phyloP scores from a whole-genome alignment of 2,113 vertebrate genomes.

The Pelecanoides urinatrix region DNA sequence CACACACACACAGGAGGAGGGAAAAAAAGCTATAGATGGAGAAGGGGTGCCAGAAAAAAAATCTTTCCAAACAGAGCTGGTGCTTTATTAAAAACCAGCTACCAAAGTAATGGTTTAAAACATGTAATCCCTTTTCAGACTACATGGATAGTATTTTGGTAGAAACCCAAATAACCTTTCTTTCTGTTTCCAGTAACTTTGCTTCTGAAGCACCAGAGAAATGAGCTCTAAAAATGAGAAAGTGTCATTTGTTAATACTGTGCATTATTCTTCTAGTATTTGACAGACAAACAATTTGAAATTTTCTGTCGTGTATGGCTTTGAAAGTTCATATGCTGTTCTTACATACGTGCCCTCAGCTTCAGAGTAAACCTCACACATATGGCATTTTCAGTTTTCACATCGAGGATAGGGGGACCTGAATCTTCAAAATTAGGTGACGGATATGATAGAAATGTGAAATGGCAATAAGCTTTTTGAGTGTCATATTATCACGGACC shows the following conservation, averaged over 20 bases:
- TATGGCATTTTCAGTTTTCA: not conserved
- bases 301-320: not conserved
- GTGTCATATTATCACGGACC: not conserved
- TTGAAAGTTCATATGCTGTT: not conserved
- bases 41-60: not conserved
- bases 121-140: not conserved
- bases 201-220: not conserved
- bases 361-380: not conserved
- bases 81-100: not conserved
- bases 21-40: not conserved
- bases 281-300: not conserved
- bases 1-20: not conserved
- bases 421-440: not conserved
- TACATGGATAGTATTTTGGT: not conserved
- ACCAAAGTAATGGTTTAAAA: constrained; percentile 16
- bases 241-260: not conserved
- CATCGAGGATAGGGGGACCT: not conserved
- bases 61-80: not conserved
- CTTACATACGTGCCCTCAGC: accelerated
- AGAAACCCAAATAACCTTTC: not conserved
- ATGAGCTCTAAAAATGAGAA: not conserved
- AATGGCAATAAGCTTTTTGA: not conserved
- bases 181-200: not conserved
- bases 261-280: not conserved
- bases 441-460: not conserved